phyloP scores from a whole-genome alignment of 2,797 vertebrate genomes.

The Semaprochilodus insignis region DNA sequence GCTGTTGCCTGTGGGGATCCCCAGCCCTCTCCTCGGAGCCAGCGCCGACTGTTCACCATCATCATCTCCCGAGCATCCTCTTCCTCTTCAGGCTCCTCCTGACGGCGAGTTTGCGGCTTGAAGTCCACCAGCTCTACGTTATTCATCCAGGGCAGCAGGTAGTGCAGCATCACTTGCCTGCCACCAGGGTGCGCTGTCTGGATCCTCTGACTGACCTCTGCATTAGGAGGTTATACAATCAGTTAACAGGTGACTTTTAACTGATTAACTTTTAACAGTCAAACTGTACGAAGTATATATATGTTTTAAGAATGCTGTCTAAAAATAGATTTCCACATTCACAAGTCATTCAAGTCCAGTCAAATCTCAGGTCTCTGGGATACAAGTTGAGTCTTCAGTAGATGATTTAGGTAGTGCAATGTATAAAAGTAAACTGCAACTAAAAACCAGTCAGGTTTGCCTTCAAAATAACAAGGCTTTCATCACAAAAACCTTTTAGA shows the following conservation, averaged over 20 bases:
- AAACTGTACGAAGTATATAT: no score
- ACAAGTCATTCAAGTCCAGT: no score
- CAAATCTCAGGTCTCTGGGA: no score
- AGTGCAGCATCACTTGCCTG: constrained; percentile 97
- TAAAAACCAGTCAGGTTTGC: no score
- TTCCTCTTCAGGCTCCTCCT: constrained; percentile 86
- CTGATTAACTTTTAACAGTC: no score
- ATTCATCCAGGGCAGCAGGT: constrained; percentile 99
- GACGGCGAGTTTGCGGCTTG: constrained; percentile 83
- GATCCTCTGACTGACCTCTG: constrained; percentile 98
- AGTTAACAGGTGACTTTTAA: background rate
- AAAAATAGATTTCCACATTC: background rate
- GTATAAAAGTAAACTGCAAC: no score
- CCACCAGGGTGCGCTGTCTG: constrained; percentile 96
- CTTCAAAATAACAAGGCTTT: no score
- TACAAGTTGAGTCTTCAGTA: no score
- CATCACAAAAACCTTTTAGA: no score
- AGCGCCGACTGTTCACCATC: constrained; percentile 96
- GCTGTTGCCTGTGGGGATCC: constrained; percentile 95
- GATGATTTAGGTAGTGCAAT: no score
- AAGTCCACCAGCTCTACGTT: constrained; percentile 96
- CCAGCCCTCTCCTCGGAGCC: constrained; percentile 97
- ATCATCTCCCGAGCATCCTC: constrained; percentile 84
- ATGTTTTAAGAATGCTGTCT: background rate
- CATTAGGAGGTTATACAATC: background rate